Evolutionary conservation across 1,140 invertebrate species (phyloP), one percentile per base, ranked within the genome.

Genomic region (Halictus rubicundus): DNA sequence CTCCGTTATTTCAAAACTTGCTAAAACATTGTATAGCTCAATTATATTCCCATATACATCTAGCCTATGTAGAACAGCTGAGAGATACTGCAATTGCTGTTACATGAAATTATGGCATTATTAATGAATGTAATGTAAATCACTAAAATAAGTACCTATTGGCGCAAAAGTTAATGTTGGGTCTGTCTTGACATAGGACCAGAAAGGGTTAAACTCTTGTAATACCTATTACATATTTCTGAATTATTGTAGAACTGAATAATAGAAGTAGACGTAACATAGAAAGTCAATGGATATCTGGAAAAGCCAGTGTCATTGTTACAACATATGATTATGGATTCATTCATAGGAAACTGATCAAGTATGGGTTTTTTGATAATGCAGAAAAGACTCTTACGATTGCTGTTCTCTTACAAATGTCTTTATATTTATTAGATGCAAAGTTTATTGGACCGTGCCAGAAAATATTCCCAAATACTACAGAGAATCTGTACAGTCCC

Each of bases 241-340:
- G 0, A 46, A 19, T 32, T 46, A 60, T 76, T 46, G 10, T 68
- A 76, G 73, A 32, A 46, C 9, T 68, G 23, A 68, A 59, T 7
- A n/a, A 39, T 19, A 19, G 2, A 10, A 19, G 0, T 9, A 23
- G 14, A 68, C 12, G 7, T 60, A 46, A 19, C 2, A 39, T 60
- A 46, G 52, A 76, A 60, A 46, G 32, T 60, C 27, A 46, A 10
- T 76, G 73, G 73, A 23, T 60, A 46, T 59, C 49, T 19, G 65
- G 65, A 10, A 21, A 60, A 19, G 37, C 16, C 46, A 21, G 4
- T 27, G 25, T 68, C 57, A 76, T 76, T 19, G 68, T 32, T 46
- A 76, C 73, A 19, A 76, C 73, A 8, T 59, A 59, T 19, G 39
- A 68, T 68, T 68, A 68, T 76, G 73, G 52, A 68, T 76, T 76